Conservation (phyloP, 2,113 vertebrate species). For the Sylvilagus bachmani region DNA sequence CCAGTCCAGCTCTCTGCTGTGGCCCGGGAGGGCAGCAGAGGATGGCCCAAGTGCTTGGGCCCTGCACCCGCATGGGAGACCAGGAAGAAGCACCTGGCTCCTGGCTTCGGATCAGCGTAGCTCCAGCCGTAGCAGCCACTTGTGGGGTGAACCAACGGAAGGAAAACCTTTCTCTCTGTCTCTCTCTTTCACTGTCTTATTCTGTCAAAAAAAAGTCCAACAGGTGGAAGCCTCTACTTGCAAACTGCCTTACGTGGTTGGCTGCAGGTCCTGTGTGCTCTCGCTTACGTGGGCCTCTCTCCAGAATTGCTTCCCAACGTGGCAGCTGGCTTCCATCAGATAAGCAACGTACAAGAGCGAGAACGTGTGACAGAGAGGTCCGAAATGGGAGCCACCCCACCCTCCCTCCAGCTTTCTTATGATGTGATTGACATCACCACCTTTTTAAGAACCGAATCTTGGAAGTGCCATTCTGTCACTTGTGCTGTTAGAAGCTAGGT, state of each 20-base stretch:
- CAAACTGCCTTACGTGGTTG: not conserved
- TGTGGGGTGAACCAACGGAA: too few relatives aligned
- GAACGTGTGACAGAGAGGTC: not conserved
- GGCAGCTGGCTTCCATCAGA: not conserved
- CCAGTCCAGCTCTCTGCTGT: too few relatives aligned
- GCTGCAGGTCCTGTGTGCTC: not conserved
- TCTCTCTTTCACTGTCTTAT: too few relatives aligned
- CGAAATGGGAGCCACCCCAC: not conserved
- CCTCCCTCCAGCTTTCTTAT: not conserved
- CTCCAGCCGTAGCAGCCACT: too few relatives aligned
- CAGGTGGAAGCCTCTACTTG: not conserved
- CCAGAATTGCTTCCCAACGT: not conserved
- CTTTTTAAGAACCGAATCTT: slow-evolving; percentile 8
- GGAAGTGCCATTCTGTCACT: not conserved
- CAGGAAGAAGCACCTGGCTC: too few relatives aligned
- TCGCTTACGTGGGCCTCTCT: not conserved
- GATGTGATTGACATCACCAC: not conserved
- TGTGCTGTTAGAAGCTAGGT: not conserved
- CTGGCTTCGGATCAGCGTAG: too few relatives aligned
- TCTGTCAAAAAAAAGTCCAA: too few relatives aligned
- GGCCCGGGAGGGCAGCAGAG: too few relatives aligned
- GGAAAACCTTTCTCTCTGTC: too few relatives aligned
- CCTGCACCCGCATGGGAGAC: too few relatives aligned
- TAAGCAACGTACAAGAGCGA: not conserved
- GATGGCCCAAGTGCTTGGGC: too few relatives aligned